A percentile compares a stretch with the other conserved stretches of the same genome.
Conservation (phyloP, 2,797 vertebrate species). For the Myoxocephalus aenaeus region DNA sequence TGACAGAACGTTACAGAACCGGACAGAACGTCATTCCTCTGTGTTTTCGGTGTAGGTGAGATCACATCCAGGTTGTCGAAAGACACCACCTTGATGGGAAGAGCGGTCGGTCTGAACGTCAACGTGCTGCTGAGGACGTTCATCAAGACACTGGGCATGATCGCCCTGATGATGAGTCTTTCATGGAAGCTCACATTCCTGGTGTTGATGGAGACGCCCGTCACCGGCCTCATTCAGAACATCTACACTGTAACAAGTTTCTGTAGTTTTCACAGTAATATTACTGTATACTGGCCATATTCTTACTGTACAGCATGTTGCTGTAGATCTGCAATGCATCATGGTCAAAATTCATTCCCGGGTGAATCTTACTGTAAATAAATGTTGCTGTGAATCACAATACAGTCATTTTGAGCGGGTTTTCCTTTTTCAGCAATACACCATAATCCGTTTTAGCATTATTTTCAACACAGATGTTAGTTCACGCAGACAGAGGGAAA, state of each 20-base stretch:
- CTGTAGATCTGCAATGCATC: too few species aligned
- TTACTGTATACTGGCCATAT: too few species aligned
- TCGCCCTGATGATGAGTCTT: constrained; percentile 85
- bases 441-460: too few species aligned
- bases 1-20: background rate
- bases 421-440: too few species aligned
- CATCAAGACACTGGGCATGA: constrained; percentile 80
- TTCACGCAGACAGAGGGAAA: too few species aligned
- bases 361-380: too few species aligned
- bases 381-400: too few species aligned
- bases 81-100: constrained; percentile 83
- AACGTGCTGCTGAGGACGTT: constrained; percentile 87
- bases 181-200: constrained; percentile 86
- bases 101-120: constrained; percentile 79
- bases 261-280: too few species aligned
- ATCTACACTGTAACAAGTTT: constrained; percentile 1
- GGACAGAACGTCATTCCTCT: fast-evolving
- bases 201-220: constrained; percentile 79
- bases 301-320: too few species aligned
- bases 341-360: too few species aligned
- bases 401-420: too few species aligned
- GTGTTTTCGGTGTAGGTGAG: constrained; percentile 77
- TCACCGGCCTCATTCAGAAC: constrained; percentile 84
- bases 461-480: too few species aligned
- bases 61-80: constrained; percentile 85